Conservation (phyloP, 2,888 invertebrate species). For the Nymphalis polychloros region DNA sequence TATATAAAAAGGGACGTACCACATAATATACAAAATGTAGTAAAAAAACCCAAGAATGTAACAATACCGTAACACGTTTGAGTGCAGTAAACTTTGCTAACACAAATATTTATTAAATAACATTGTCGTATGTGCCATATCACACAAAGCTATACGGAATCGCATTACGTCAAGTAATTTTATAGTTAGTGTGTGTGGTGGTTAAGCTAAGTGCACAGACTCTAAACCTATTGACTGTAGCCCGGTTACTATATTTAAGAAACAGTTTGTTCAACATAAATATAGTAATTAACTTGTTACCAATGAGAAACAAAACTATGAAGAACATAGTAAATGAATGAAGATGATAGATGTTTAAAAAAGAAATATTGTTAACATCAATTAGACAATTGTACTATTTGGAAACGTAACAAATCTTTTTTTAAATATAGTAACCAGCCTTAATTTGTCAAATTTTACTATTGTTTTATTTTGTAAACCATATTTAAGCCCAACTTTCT, state of each 20-base stretch:
- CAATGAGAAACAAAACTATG: too few species aligned
- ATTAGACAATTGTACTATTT: too few species aligned
- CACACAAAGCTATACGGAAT: conserved; percentile 6
- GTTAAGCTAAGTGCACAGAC: neutral
- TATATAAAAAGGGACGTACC: neutral
- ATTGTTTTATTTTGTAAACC: neutral
- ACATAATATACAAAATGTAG: conserved; percentile 2
- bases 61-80: neutral
- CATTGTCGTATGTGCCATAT: conserved; percentile 1
- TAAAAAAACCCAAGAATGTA: conserved; percentile 3
- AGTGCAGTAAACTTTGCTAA: neutral
- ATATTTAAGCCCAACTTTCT: neutral
- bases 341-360: too few species aligned
- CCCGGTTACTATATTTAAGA: too few species aligned
- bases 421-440: too few species aligned
- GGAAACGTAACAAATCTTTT: too few species aligned
- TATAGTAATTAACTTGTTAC: neutral
- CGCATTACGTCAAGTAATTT: neutral
- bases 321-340: too few species aligned
- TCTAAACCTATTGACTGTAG: neutral
- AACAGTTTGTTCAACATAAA: too few species aligned
- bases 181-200: neutral
- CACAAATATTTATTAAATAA: conserved; percentile 9
- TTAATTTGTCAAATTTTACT: neutral
- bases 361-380: too few species aligned